phyloP scores from a whole-genome alignment of 2,888 invertebrate species.

The Abrostola tripartita region DNA sequence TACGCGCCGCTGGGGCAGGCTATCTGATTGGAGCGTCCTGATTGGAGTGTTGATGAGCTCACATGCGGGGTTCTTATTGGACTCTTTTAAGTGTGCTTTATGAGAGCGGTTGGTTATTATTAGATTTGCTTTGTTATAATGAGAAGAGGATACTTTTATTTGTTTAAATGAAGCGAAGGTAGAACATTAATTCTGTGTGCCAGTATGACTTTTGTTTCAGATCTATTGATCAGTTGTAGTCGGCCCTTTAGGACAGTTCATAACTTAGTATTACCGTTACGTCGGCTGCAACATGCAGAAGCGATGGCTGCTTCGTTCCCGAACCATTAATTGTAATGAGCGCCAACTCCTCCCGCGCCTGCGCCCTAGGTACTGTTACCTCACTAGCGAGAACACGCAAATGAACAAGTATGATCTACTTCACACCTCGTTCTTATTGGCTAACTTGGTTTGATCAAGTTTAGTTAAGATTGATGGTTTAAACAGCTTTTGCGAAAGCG shows the following conservation, averaged over 20 bases:
- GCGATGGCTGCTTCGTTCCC: conserved; percentile 25
- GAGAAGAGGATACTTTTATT: no score
- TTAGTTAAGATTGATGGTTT: background rate
- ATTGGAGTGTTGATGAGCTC: conserved; percentile 3
- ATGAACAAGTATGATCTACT: background rate
- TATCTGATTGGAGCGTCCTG: background rate
- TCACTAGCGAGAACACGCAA: conserved; percentile 1
- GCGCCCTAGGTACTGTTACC: conserved; percentile 11
- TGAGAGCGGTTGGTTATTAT: no score
- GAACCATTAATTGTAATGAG: conserved; percentile 28
- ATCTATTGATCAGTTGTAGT: no score
- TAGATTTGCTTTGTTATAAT: no score
- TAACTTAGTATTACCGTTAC: conserved; percentile 12
- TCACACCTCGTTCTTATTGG: background rate
- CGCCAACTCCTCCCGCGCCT: conserved; percentile 10
- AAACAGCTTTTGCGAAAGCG: conserved; percentile 3
- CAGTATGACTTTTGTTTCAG: no score
- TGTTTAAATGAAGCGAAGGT: background rate
- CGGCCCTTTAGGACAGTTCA: background rate
- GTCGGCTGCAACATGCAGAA: conserved; percentile 25
- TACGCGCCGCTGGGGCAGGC: background rate
- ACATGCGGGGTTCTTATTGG: background rate
- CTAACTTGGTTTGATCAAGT: background rate
- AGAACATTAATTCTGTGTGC: no score
- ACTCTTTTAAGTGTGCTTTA: background rate